phyloP scores from a whole-genome alignment of 2,797 vertebrate genomes.

The Arrhamphus sclerolepis region DNA sequence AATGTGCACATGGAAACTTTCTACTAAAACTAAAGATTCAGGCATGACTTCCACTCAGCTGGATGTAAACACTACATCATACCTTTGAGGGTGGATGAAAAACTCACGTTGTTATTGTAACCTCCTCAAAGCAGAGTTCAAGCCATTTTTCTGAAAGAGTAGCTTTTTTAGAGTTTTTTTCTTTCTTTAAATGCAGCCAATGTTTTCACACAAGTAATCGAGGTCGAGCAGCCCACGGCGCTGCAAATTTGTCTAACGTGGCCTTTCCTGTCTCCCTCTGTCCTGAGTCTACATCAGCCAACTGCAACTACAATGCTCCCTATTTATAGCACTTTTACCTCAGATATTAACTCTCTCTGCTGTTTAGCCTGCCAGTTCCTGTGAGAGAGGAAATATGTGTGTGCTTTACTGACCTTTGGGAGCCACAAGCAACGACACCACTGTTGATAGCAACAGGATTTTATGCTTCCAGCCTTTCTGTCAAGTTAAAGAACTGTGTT shows the following conservation, averaged over 20 bases:
- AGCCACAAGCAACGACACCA: constrained; percentile 36
- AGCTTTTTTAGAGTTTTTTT: constrained; percentile 42
- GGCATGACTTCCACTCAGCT: constrained; percentile 7
- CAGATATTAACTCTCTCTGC: constrained; percentile 74
- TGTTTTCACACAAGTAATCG: constrained; percentile 68
- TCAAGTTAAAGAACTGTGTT: constrained; percentile 38
- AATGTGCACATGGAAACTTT: too few species aligned
- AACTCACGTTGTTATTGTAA: constrained; percentile 26
- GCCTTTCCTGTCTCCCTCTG: constrained; percentile 62
- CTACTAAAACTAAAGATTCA: not conserved
- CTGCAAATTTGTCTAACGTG: constrained; percentile 59
- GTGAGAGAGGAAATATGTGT: constrained; percentile 64
- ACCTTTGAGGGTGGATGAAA: constrained; percentile 18
- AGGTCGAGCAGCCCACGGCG: constrained; percentile 39
- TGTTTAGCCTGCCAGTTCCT: constrained; percentile 67
- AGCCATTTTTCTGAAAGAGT: constrained; percentile 50
- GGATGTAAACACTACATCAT: constrained; percentile 17
- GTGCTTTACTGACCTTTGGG: constrained; percentile 65
- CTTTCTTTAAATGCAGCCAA: constrained; percentile 52
- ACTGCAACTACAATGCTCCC: constrained; percentile 68
- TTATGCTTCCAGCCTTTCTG: constrained; percentile 60
- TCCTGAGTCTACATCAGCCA: constrained; percentile 52
- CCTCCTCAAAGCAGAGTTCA: constrained; percentile 24
- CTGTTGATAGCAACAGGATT: constrained; percentile 59
- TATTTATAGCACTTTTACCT: constrained; percentile 78